These are phyloP conservation scores for Sphinx pinastri DNA, from an alignment of 2,888 invertebrate genomes.

Conservation along the genomic window DNA sequence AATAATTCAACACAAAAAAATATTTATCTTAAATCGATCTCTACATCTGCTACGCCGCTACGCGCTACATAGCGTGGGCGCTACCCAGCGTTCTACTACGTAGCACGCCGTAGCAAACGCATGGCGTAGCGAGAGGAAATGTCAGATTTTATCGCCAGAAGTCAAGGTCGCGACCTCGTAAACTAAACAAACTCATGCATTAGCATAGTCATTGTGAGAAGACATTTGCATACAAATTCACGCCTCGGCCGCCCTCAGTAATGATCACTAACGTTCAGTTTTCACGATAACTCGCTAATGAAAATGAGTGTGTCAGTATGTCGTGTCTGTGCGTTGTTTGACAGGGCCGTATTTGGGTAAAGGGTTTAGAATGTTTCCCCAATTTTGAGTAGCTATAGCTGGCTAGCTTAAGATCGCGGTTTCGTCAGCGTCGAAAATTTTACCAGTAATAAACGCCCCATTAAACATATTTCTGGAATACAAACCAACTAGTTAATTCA, in stretches of 20 bases:
- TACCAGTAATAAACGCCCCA: too few relatives aligned
- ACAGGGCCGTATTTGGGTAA: background rate
- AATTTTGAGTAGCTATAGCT: too few relatives aligned
- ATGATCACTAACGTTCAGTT: conserved; percentile 7
- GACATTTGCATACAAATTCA: conserved; percentile 22
- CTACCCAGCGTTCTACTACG: background rate
- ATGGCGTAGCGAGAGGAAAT: background rate
- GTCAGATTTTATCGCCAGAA: background rate
- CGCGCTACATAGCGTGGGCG: conserved; percentile 4
- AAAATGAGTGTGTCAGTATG: conserved; percentile 16
- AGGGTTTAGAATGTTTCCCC: background rate
- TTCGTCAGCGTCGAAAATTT: too few relatives aligned
- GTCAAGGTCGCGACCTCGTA: conserved; percentile 14
- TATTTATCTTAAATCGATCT: background rate
- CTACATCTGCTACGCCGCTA: conserved; percentile 13
- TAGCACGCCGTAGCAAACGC: background rate
- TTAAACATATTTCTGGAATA: too few relatives aligned
- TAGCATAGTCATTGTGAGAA: conserved; percentile 14
- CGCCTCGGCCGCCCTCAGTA: conserved; percentile 1
- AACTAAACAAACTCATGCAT: background rate
- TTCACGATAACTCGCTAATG: conserved; percentile 22
- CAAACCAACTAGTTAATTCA: too few relatives aligned
- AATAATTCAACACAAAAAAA: background rate
- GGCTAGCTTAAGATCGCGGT: too few relatives aligned
- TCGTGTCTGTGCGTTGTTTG: background rate